Evolutionary conservation across 1,140 invertebrate species (phyloP).

Genomic region (Stegodyphus mimosarum): DNA sequence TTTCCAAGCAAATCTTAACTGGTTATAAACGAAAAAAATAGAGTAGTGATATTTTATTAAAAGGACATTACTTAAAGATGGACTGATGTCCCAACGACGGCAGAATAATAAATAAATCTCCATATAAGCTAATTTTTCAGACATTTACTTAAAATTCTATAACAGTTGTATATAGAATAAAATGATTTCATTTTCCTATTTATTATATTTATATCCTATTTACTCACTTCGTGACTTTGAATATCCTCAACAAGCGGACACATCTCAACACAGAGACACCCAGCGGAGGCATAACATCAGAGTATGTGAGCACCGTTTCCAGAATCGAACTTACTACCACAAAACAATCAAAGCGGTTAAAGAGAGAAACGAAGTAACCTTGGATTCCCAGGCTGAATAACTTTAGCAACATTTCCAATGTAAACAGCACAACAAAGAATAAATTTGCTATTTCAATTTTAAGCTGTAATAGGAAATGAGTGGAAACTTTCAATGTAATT

Average conservation of each 20-base stretch:
- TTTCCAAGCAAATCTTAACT: too few species aligned
- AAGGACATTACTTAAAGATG: too few species aligned
- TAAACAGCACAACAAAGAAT: constrained; percentile 97
- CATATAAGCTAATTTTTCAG: too few species aligned
- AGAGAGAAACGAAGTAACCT: constrained; percentile 71
- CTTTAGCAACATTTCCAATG: constrained; percentile 98
- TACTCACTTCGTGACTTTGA: constrained; percentile 74
- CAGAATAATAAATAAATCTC: too few species aligned
- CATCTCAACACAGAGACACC: constrained; percentile 75
- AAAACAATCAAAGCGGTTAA: constrained; percentile 77
- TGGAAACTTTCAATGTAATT: too few species aligned
- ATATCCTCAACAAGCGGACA: constrained; percentile 74
- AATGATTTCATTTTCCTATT: too few species aligned
- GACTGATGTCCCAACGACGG: too few species aligned
- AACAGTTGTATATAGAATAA: too few species aligned
- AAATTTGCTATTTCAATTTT: constrained; percentile 87
- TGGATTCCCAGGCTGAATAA: constrained; percentile 98
- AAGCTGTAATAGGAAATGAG: too few species aligned
- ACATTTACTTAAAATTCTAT: too few species aligned
- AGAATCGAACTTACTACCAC: constrained; percentile 74
- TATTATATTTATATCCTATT: not conserved
- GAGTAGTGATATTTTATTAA: too few species aligned
- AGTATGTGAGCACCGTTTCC: constrained; percentile 73
- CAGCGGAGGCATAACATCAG: constrained; percentile 73
- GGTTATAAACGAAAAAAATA: too few species aligned